A percentile compares a stretch with the other conserved stretches of the same genome.
Evolutionary conservation across 2,797 vertebrate genomes (phyloP).

Genomic region (Cossypha caffra): DNA sequence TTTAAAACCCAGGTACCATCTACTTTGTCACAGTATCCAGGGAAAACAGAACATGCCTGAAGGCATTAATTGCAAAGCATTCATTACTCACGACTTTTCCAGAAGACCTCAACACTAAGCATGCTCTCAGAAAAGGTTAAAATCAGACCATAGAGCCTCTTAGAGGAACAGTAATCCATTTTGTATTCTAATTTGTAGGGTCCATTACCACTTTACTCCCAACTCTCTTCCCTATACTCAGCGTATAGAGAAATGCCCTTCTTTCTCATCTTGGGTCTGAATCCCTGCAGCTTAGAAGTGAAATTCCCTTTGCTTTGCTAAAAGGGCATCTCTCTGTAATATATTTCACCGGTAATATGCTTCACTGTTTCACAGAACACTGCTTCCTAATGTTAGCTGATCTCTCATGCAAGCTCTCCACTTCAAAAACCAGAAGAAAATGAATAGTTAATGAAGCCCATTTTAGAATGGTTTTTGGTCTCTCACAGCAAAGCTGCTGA

Average conservation of each 20-base stretch:
- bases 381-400: slow-evolving; percentile 14
- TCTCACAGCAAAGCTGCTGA: neutral
- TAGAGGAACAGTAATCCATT: neutral
- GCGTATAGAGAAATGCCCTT: neutral
- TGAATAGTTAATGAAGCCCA: slow-evolving; percentile 37
- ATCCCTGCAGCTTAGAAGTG: slow-evolving; percentile 8
- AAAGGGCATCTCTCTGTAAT: neutral
- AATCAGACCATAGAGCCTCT: neutral
- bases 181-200: neutral
- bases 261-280: neutral
- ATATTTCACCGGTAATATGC: neutral
- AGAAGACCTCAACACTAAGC: slow-evolving; percentile 1
- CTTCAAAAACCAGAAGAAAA: slow-evolving; percentile 35
- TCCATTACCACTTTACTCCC: neutral
- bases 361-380: slow-evolving; percentile 14
- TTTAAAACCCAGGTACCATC: neutral
- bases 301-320: neutral
- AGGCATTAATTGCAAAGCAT: neutral
- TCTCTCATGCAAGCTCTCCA: slow-evolving; percentile 30
- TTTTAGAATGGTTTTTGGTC: slow-evolving; percentile 20
- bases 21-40: slow-evolving; percentile 1
- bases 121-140: slow-evolving; percentile 1
- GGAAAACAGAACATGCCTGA: slow-evolving; percentile 8
- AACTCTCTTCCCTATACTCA: neutral
- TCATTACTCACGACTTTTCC: neutral